Percentiles rank a stretch among this genome's conserved stretches.
Evolutionary conservation across 2,888 invertebrate species (phyloP).

Genomic region (Amphipoea lucens): DNA sequence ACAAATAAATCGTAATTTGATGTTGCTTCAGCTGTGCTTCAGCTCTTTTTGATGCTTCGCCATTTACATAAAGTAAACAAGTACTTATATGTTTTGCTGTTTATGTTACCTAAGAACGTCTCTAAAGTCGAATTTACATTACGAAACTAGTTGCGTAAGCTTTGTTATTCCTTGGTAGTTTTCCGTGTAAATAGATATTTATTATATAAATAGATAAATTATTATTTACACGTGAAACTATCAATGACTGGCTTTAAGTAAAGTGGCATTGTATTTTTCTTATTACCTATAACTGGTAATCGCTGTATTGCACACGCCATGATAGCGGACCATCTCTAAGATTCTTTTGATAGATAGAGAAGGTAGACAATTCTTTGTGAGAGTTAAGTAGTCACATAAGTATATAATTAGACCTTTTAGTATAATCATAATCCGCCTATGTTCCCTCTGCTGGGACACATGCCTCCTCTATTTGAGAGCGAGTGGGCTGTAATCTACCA

Average conservation of each 20-base stretch:
- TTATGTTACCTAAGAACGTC: slow-evolving; percentile 3
- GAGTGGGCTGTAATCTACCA: too few relatives aligned
- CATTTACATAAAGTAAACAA: slow-evolving; percentile 50
- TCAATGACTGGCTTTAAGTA: not conserved
- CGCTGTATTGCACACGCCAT: not conserved
- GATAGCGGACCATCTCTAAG: not conserved
- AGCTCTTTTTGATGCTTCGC: slow-evolving; percentile 23
- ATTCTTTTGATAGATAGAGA: not conserved
- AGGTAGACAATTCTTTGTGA: not conserved
- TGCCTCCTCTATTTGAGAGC: too few relatives aligned
- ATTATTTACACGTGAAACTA: not conserved
- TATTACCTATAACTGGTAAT: not conserved
- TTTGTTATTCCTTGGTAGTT: too few relatives aligned
- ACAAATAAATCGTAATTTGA: slow-evolving; percentile 55
- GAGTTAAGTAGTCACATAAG: not conserved
- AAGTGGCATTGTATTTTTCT: not conserved
- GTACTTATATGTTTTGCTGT: slow-evolving; percentile 21
- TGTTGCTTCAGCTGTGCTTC: slow-evolving; percentile 21
- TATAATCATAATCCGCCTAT: too few relatives aligned
- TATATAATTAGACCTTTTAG: not conserved
- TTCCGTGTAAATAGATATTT: too few relatives aligned
- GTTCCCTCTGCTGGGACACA: too few relatives aligned
- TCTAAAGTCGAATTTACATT: not conserved
- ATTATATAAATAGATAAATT: not conserved
- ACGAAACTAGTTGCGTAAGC: too few relatives aligned